Conservation (phyloP, 2,888 invertebrate species). For the Biston betularia region DNA sequence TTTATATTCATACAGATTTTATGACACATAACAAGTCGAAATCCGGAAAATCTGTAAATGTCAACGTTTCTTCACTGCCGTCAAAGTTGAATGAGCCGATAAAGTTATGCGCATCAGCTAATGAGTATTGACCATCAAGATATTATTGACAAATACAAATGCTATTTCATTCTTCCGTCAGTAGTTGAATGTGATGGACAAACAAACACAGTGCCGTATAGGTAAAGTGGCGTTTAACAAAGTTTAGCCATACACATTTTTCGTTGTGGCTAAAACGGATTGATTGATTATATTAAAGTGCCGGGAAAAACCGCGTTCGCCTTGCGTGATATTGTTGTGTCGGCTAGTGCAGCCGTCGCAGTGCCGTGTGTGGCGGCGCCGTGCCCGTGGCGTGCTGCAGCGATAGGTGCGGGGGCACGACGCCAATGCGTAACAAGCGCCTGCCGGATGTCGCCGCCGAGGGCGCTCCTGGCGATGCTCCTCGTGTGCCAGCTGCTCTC, state of each 20-base stretch:
- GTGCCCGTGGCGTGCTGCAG: slow-evolving; percentile 54
- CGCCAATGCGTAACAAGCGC: slow-evolving; percentile 82
- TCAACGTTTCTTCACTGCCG: background rate
- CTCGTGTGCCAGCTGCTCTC: slow-evolving; percentile 81
- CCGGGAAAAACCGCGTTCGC: background rate
- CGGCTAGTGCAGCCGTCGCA: background rate
- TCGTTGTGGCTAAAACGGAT: background rate
- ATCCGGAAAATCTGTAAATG: slow-evolving; percentile 12
- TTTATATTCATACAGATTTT: slow-evolving; percentile 4
- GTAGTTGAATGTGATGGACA: slow-evolving; percentile 13
- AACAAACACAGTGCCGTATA: slow-evolving; percentile 10
- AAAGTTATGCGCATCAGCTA: slow-evolving; percentile 26
- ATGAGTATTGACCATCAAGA: slow-evolving; percentile 5
- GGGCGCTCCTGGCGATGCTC: slow-evolving; percentile 81
- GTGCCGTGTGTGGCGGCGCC: background rate
- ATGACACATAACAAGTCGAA: slow-evolving; percentile 11
- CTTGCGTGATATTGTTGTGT: background rate
- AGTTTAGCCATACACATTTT: background rate
- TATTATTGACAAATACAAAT: slow-evolving; percentile 10
- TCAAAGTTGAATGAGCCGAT: slow-evolving; percentile 24
- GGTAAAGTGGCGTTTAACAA: background rate
- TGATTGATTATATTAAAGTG: background rate
- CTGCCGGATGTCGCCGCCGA: slow-evolving; percentile 82
- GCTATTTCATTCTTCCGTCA: slow-evolving; percentile 7
- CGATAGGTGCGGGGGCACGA: slow-evolving; percentile 73